Base-by-base conservation (phyloP, 2,797 vertebrate species). In the Cyprinodon diabolis region DNA sequence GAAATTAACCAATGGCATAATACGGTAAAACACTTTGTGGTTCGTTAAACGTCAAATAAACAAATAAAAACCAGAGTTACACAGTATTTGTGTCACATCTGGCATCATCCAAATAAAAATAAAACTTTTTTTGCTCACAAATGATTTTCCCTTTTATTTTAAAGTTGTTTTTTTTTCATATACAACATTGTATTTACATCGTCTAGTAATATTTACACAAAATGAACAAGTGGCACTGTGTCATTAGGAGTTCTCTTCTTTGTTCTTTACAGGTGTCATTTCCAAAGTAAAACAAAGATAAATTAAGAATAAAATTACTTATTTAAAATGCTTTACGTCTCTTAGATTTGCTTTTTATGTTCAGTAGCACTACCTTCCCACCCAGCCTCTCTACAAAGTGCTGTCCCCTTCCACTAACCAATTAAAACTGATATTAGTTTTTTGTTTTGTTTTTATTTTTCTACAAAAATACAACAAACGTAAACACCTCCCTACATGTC, bases 131-230 rank as follows among this genome's bases (percentile, higher is more conserved):
- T 90, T 92, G 88, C 88, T 93, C 91, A 93, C 92, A 91, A 86
- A 88, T 89, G 88, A 93, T 94, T 93, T 92, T 93, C 90, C 87
- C 84, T 90, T 93, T 95, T 94, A 93, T 94, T 95, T 95, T 94
- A 94, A 95, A 95, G 90, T 90, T 92, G 30, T 30, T 93, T 94
- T 93, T 66, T 93, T 94, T 94, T 95, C 93, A 96, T 96, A 95
- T 95, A 95, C 95, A 95, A 94, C 94, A 94, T 94, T 92, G 91
- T 95, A 95, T 96, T 94, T 95, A 96, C 94, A 96, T 76, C 86
- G 88, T 95, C 92, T 92, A 93, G 86, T 91, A 90, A 92, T 93
- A 95, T 96, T 93, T 95, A 95, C 95, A 95, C 86, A 95, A 94
- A 95, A 94, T 93, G 86, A 94, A 94, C 93, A 95, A 94, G 94